phyloP scores from a whole-genome alignment of 2,888 invertebrate genomes.

The Apodemia hepburni region DNA sequence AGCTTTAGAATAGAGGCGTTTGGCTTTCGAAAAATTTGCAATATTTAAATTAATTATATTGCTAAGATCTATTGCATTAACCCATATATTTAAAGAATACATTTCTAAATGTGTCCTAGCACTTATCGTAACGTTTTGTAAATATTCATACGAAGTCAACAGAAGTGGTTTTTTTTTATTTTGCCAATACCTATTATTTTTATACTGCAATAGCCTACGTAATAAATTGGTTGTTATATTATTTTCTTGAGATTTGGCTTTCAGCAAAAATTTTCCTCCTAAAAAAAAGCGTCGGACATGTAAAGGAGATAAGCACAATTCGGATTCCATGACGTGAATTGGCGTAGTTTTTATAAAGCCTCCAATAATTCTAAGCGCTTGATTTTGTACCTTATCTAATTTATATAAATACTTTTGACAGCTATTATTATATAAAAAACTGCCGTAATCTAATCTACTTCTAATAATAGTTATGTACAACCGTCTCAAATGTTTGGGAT shows the following conservation, averaged over 20 bases:
- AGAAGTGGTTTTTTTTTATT: too few species aligned
- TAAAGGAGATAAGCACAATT: constrained; percentile 30
- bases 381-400: constrained; percentile 30
- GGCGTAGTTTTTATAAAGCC: constrained; percentile 33
- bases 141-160: too few species aligned
- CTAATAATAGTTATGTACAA: constrained; percentile 35
- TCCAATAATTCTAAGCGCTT: constrained; percentile 28
- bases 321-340: constrained; percentile 20
- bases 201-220: not conserved
- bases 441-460: constrained; percentile 34
- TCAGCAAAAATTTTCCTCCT: constrained; percentile 26
- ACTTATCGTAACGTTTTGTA: too few species aligned
- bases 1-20: too few species aligned
- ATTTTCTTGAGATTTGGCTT: constrained; percentile 7
- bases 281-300: constrained; percentile 27
- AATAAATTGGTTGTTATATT: not conserved
- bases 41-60: too few species aligned
- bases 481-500: constrained; percentile 32
- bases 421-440: constrained; percentile 30
- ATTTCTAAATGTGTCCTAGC: too few species aligned
- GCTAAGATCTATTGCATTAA: too few species aligned
- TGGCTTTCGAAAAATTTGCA: too few species aligned
- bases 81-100: too few species aligned
- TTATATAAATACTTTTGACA: constrained; percentile 27
- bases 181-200: not conserved